Percentiles rank a stretch among this genome's conserved stretches.
Conservation (phyloP, 2,888 invertebrate genomes). For the Escarpia spicata region DNA sequence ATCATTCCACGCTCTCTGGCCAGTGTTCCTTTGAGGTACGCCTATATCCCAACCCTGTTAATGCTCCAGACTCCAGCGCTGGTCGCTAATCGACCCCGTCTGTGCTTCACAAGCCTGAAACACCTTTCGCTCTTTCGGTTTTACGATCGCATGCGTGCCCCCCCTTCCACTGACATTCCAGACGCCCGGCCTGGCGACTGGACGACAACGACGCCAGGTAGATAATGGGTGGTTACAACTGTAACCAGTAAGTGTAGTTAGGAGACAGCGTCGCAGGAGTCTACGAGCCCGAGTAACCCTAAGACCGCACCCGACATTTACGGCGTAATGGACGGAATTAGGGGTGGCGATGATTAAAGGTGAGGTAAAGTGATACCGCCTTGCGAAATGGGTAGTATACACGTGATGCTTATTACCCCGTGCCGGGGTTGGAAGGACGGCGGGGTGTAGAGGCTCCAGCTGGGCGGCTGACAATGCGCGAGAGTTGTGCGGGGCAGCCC, state of each 20-base stretch:
- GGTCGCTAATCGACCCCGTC: not conserved
- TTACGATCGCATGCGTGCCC: not conserved
- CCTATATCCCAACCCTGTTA: not conserved
- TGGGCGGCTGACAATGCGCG: not conserved
- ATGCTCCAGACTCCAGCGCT: not conserved
- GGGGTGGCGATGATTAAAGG: conserved; percentile 6
- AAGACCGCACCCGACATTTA: conserved; percentile 3
- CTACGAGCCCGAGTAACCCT: not conserved
- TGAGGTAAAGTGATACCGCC: not conserved
- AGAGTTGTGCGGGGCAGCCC: not conserved
- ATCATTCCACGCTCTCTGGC: not conserved
- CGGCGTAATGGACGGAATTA: conserved; percentile 10
- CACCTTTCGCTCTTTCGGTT: not conserved
- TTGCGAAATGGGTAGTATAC: not conserved
- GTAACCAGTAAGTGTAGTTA: not conserved
- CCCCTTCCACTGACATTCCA: not conserved
- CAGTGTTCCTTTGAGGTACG: not conserved
- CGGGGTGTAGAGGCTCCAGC: not conserved
- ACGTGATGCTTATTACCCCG: conserved; percentile 2
- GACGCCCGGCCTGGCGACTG: not conserved
- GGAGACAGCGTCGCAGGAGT: not conserved
- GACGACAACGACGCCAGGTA: not conserved
- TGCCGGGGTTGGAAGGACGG: not conserved
- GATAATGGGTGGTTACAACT: not conserved
- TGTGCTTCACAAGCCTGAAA: not conserved